Conservation (phyloP, 2,888 invertebrate genomes). For the Cerastis leucographa region DNA sequence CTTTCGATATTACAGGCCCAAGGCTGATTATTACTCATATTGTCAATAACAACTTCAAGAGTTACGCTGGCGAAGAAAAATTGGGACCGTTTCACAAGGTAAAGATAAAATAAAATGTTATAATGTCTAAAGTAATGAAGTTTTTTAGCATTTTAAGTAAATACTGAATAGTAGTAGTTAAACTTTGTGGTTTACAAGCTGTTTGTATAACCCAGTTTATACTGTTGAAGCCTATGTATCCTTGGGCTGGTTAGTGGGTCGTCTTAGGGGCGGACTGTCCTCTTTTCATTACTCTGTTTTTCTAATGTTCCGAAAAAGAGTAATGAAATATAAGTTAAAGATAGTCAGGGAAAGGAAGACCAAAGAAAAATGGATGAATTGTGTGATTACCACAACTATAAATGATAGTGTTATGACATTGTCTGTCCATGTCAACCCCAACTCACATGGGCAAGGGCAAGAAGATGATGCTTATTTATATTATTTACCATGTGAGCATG, state of each 20-base stretch:
- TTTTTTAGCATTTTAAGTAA: not conserved
- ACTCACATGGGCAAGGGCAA: not conserved
- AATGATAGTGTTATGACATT: not conserved
- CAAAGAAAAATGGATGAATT: not conserved
- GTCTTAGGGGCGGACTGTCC: too few species aligned
- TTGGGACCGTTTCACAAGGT: slow-evolving; percentile 99
- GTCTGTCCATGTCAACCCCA: not conserved
- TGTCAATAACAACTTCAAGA: slow-evolving; percentile 98
- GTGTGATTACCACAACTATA: not conserved
- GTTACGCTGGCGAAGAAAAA: slow-evolving; percentile 95
- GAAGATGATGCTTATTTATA: not conserved
- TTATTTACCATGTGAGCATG: not conserved
- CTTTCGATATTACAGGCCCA: slow-evolving; percentile 94
- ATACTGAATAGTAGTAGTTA: not conserved
- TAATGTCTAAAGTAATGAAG: not conserved
- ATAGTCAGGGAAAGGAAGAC: not conserved
- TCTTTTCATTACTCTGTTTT: not conserved
- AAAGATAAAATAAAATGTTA: slow-evolving; percentile 51
- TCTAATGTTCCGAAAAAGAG: too few species aligned
- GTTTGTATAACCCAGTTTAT: not conserved
- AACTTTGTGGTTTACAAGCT: not conserved
- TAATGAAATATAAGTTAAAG: not conserved
- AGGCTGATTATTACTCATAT: slow-evolving; percentile 97
- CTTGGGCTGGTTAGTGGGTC: too few species aligned
- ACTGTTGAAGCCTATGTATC: not conserved